phyloP scores from a whole-genome alignment of 1,140 invertebrate species.

The Papilio helenus region DNA sequence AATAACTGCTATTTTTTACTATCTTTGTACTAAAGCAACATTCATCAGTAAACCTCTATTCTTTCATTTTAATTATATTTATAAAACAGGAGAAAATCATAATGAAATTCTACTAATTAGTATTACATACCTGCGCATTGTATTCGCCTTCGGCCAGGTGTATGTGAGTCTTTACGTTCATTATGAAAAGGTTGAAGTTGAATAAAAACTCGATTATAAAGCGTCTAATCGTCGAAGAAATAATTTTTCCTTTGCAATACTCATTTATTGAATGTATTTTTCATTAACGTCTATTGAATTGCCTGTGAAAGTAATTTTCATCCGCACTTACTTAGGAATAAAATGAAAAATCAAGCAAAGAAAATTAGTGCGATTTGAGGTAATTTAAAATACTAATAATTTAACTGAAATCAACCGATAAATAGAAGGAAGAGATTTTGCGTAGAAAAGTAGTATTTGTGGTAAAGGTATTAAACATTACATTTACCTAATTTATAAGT shows the following conservation, averaged over 20 bases:
- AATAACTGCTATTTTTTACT: neutral
- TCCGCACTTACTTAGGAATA: neutral
- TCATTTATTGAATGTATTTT: conserved; percentile 33
- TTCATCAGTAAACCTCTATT: neutral
- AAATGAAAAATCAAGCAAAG: neutral
- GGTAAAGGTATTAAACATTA: no score
- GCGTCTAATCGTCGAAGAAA: conserved; percentile 13
- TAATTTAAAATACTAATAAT: neutral
- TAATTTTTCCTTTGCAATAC: conserved; percentile 14
- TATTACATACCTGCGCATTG: neutral
- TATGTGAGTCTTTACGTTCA: neutral
- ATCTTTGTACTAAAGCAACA: neutral
- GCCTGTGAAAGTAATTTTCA: conserved; percentile 22
- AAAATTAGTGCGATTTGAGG: conserved; percentile 2
- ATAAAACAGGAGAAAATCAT: neutral
- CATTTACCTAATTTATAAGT: neutral
- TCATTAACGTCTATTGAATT: conserved; percentile 31
- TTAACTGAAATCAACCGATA: neutral
- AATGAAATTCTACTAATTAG: conserved; percentile 5
- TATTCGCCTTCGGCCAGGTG: neutral
- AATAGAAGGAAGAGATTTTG: neutral
- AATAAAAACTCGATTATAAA: conserved; percentile 23
- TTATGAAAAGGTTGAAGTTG: conserved; percentile 12
- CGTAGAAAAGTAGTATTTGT: no score
- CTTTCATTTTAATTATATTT: neutral